Percentiles rank a stretch among this genome's conserved stretches.
Conservation (phyloP, 1,140 invertebrate species). For the Drosophila jambulina region DNA sequence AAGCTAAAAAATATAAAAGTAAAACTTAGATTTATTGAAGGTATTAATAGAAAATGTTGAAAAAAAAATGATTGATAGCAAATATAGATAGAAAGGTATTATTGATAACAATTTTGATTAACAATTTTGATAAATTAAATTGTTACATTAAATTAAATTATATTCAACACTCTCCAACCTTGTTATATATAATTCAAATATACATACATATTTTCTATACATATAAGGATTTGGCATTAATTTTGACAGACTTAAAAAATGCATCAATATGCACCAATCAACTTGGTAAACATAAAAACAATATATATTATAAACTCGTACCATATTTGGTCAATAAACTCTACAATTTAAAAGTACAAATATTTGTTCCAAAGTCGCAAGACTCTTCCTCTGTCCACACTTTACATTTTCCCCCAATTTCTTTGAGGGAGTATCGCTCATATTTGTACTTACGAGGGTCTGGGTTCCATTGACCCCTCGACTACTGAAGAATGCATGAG, state of each 20-base stretch:
- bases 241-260: no score
- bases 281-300: no score
- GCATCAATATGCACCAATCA: no score
- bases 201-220: no score
- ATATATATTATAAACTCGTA: not conserved
- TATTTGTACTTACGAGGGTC: constrained; percentile 1
- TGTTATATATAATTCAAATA: no score
- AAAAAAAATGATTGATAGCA: not conserved
- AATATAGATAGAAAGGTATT: not conserved
- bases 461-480: constrained; percentile 29
- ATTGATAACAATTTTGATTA: no score
- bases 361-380: not conserved
- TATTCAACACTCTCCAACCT: no score
- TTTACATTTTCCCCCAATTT: no score
- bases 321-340: not conserved
- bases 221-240: no score
- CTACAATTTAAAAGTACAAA: not conserved
- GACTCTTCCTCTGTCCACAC: not conserved
- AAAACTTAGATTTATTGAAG: not conserved
- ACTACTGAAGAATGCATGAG: constrained; percentile 74
- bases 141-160: no score
- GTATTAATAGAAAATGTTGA: not conserved
- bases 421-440: constrained; percentile 4
- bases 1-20: not conserved
- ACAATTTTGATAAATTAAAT: no score